phyloP scores from a whole-genome alignment of 2,888 invertebrate genomes.

The Chironomus tentans region DNA sequence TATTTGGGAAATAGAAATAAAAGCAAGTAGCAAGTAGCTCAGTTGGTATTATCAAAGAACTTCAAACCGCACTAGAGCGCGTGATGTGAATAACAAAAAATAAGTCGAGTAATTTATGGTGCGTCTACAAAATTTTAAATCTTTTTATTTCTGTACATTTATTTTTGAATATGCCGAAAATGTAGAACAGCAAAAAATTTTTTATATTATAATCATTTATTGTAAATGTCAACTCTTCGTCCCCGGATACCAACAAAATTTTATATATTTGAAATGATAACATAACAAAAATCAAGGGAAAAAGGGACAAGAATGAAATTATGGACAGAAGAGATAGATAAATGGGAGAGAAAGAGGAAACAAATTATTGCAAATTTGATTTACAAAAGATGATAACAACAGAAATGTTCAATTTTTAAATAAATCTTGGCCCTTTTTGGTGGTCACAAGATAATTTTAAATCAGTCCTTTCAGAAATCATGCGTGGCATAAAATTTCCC shows the following conservation, averaged over 20 bases:
- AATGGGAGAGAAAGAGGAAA: background rate
- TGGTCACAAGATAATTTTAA: background rate
- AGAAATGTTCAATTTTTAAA: background rate
- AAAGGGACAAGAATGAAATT: background rate
- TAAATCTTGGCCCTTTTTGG: background rate
- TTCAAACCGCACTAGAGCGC: background rate
- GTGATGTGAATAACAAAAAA: background rate
- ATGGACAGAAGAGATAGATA: background rate
- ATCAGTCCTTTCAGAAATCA: background rate
- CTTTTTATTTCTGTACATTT: background rate
- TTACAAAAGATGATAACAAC: background rate
- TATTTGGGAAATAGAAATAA: background rate
- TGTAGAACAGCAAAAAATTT: background rate
- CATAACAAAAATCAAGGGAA: too few species aligned
- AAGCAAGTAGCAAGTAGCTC: background rate
- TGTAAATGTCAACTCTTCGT: too few species aligned
- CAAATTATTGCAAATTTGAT: background rate
- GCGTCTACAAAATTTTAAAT: background rate
- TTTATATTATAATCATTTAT: background rate
- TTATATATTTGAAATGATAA: too few species aligned
- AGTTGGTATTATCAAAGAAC: background rate
- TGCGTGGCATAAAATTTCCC: background rate
- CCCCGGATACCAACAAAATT: too few species aligned
- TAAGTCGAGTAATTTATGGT: background rate
- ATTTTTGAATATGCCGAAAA: background rate